These are phyloP conservation scores for Acanthurus leucopareius DNA, from an alignment of 2,797 vertebrate genomes.

Conservation along the genomic window DNA sequence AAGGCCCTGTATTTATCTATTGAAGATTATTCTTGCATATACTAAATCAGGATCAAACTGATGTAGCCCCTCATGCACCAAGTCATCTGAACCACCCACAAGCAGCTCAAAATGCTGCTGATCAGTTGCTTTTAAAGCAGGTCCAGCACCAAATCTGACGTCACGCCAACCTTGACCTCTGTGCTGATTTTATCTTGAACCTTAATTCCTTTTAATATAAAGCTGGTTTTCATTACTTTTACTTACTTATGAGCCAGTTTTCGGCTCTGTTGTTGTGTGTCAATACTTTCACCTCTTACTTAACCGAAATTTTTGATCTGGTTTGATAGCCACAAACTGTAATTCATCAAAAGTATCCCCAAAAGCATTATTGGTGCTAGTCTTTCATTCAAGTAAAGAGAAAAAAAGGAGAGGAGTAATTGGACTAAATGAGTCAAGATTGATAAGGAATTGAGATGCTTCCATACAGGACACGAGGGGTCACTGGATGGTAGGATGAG, in stretches of 20 bases:
- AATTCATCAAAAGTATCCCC: neutral
- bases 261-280: neutral
- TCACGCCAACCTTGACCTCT: neutral
- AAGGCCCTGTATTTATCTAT: neutral
- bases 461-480: neutral
- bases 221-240: too few relatives aligned
- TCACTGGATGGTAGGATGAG: neutral
- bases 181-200: neutral
- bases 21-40: neutral
- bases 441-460: neutral
- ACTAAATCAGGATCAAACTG: too few relatives aligned
- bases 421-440: neutral
- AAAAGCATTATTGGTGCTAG: neutral
- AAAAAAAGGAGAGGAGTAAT: neutral
- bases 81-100: neutral
- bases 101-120: neutral
- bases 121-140: neutral
- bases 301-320: neutral
- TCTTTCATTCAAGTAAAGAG: too few relatives aligned
- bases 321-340: neutral
- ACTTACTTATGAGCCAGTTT: neutral
- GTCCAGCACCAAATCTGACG: neutral
- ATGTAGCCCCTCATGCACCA: neutral
- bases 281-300: neutral
- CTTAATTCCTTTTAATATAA: too few relatives aligned